phyloP scores from a whole-genome alignment of 1,140 invertebrate genomes.

The Agraylea sexmaculata region DNA sequence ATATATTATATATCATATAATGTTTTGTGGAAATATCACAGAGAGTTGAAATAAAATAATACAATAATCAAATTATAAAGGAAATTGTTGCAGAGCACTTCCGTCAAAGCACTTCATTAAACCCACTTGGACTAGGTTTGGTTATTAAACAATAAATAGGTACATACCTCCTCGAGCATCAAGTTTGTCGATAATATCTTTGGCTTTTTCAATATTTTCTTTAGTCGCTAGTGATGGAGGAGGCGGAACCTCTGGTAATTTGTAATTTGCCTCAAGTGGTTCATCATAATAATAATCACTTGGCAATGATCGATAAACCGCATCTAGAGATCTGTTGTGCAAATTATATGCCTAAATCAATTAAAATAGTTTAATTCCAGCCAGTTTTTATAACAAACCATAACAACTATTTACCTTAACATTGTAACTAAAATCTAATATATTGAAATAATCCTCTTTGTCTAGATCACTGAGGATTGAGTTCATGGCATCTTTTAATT shows the following conservation, averaged over 20 bases:
- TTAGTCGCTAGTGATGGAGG: conserved; percentile 35
- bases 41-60: no score
- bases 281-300: conserved; percentile 21
- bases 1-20: no score
- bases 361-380: neutral
- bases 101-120: no score
- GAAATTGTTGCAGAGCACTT: no score
- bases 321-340: conserved; percentile 25
- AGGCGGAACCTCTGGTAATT: conserved; percentile 24
- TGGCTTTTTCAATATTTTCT: conserved; percentile 45
- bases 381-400: neutral
- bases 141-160: no score
- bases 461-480: conserved; percentile 50
- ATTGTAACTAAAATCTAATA: conserved; percentile 47
- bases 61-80: no score
- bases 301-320: conserved; percentile 14
- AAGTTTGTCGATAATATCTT: conserved; percentile 41
- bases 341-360: conserved; percentile 31
- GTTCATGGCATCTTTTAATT: conserved; percentile 55
- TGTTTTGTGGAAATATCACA: no score
- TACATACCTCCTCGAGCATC: conserved; percentile 39
- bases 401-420: conserved; percentile 33
- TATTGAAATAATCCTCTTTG: conserved; percentile 51
- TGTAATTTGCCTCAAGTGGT: conserved; percentile 4
- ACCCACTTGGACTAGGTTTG: no score